phyloP scores from a whole-genome alignment of 2,888 invertebrate genomes.

The Rhingia campestris region DNA sequence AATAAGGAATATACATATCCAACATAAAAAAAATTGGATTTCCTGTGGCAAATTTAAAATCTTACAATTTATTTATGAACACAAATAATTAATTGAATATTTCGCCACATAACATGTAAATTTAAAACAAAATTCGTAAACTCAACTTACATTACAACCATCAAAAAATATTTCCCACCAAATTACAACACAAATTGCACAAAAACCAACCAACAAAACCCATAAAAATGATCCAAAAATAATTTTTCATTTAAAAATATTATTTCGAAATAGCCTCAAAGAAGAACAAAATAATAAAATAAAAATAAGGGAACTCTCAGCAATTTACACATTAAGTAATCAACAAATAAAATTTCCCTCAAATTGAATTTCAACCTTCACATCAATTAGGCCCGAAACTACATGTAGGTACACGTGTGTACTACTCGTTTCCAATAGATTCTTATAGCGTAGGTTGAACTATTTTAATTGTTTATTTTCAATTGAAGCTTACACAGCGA shows the following conservation, averaged over 20 bases:
- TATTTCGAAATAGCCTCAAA: not conserved
- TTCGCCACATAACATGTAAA: too few relatives aligned
- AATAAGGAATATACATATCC: too few relatives aligned
- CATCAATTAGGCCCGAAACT: conserved; percentile 7
- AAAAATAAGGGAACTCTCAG: not conserved
- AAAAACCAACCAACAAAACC: not conserved
- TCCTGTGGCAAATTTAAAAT: too few relatives aligned
- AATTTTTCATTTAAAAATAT: not conserved
- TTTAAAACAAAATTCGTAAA: too few relatives aligned
- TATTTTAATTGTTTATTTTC: conserved; percentile 44
- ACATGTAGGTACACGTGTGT: conserved; percentile 20
- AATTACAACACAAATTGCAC: not conserved
- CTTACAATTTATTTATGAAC: too few relatives aligned
- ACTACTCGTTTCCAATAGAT: not conserved
- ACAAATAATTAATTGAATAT: too few relatives aligned
- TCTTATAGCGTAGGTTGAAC: conserved; percentile 18
- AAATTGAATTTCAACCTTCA: conserved; percentile 35
- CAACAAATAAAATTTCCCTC: conserved; percentile 5
- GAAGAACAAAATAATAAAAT: not conserved
- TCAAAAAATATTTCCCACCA: too few relatives aligned
- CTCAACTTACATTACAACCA: too few relatives aligned
- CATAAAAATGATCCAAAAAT: not conserved
- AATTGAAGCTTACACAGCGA: not conserved
- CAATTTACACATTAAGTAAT: conserved; percentile 17
- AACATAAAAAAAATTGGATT: too few relatives aligned